phyloP scores from a whole-genome alignment of 2,888 invertebrate species.

The Cryptocephalus primarius region DNA sequence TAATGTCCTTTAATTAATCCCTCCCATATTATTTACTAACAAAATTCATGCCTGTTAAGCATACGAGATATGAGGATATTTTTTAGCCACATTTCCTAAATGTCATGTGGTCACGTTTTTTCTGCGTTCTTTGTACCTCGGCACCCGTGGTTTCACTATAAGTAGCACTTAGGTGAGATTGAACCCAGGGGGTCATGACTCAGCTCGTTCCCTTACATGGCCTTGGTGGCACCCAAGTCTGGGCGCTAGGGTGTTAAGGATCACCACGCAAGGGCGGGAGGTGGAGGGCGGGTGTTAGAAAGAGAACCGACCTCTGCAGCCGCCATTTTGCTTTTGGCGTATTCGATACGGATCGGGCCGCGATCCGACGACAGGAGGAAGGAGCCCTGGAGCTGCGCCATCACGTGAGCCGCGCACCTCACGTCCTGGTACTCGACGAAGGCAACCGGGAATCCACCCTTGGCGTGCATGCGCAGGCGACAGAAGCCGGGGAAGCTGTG shows the following conservation, averaged over 20 bases:
- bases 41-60: no score
- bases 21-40: no score
- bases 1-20: no score
- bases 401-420: conserved; percentile 81
- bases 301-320: conserved; percentile 47
- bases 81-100: no score
- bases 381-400: conserved; percentile 91
- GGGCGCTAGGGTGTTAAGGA: background rate
- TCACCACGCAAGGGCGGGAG: background rate
- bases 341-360: conserved; percentile 97
- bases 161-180: no score
- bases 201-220: no score
- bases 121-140: no score
- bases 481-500: conserved; percentile 96
- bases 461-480: conserved; percentile 89
- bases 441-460: conserved; percentile 87
- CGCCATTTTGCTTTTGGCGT: conserved; percentile 98
- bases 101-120: no score
- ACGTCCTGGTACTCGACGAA: conserved; percentile 97
- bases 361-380: conserved; percentile 92
- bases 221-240: no score
- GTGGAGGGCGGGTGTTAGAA: background rate
- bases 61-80: no score
- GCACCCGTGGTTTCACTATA: no score
- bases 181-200: no score